Evolutionary conservation across 2,113 vertebrate species (phyloP).

Genomic region (Oceanites oceanicus): DNA sequence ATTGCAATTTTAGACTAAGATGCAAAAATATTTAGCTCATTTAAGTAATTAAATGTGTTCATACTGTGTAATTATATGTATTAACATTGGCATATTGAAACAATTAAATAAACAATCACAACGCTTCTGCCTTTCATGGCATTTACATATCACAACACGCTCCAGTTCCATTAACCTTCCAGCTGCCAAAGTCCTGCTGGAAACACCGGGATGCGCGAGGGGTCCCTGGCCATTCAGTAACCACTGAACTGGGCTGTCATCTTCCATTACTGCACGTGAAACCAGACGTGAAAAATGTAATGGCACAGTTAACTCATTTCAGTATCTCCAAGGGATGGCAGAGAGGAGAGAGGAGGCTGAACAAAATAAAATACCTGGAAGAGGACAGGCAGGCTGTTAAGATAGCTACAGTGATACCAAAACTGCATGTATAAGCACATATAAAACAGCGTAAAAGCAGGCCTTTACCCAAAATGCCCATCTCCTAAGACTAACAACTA

Average conservation of each 20-base stretch:
- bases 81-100: neutral
- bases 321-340: neutral
- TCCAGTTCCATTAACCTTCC: neutral
- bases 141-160: neutral
- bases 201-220: accelerated
- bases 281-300: neutral
- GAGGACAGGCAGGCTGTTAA: neutral
- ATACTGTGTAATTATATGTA: neutral
- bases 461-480: neutral
- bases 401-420: neutral
- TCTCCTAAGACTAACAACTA: neutral
- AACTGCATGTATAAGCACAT: accelerated
- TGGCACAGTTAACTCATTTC: neutral
- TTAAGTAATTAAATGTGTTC: conserved; percentile 49
- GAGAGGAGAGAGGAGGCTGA: neutral
- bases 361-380: neutral
- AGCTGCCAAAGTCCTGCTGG: neutral
- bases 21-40: conserved; percentile 10
- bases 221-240: neutral
- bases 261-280: accelerated
- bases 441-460: accelerated
- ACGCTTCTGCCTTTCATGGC: neutral
- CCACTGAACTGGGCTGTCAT: neutral
- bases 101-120: neutral
- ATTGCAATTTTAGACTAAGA: conserved; percentile 22